Percentiles rank a stretch among this genome's conserved stretches.
phyloP scores from a whole-genome alignment of 2,888 invertebrate genomes.

The Pegoplata infirma region DNA sequence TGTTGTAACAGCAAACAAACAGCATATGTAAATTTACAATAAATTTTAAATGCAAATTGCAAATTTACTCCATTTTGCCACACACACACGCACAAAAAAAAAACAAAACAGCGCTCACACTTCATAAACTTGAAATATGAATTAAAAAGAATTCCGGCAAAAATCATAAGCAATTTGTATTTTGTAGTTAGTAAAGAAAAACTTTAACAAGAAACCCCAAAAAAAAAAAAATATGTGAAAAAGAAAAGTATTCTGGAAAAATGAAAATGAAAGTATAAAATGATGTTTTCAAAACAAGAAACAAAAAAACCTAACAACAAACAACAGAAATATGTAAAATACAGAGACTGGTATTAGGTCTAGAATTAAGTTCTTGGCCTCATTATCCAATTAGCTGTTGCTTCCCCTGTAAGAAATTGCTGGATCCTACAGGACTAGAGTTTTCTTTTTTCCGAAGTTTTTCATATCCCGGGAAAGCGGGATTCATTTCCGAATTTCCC shows the following conservation, averaged over 20 bases:
- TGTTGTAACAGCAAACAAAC: not conserved
- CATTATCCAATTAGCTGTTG: too few species aligned
- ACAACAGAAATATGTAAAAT: not conserved
- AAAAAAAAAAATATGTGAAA: too few species aligned
- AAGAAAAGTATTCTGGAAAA: not conserved
- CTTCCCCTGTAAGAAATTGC: too few species aligned
- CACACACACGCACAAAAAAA: not conserved
- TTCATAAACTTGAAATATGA: slow-evolving; percentile 20
- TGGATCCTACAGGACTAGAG: too few species aligned
- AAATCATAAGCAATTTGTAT: not conserved
- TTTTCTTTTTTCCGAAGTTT: too few species aligned
- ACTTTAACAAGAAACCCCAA: slow-evolving; percentile 16
- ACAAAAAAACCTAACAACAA: too few species aligned
- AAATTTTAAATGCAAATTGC: slow-evolving; percentile 6
- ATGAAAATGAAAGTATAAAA: not conserved
- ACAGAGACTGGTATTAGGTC: not conserved
- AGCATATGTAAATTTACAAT: slow-evolving; percentile 2
- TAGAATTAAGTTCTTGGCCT: not conserved
- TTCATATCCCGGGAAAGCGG: too few species aligned
- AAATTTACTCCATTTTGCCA: too few species aligned
- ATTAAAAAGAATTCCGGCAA: not conserved
- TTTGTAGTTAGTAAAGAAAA: not conserved
- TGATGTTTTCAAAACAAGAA: not conserved
- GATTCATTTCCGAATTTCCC: too few species aligned
- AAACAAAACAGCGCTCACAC: slow-evolving; percentile 7